Evolutionary conservation across 1,140 invertebrate genomes (phyloP).

Genomic region (Berghia stephanieae): DNA sequence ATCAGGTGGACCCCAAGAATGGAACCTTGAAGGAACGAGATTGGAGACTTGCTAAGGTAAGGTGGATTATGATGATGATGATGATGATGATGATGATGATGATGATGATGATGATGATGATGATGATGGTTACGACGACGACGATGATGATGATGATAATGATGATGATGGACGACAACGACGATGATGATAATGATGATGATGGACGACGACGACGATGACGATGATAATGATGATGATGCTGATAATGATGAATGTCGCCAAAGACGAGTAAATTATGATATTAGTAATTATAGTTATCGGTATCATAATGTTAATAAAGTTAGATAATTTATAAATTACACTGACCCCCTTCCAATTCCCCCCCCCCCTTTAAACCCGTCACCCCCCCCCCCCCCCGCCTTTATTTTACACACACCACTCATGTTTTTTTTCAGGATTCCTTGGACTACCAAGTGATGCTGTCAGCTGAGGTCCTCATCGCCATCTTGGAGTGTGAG

Average conservation of each 20-base stretch:
- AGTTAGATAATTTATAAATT: too few relatives aligned
- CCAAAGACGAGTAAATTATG: too few relatives aligned
- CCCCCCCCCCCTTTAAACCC: not conserved
- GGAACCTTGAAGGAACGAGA: slow-evolving; percentile 20
- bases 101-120: not conserved
- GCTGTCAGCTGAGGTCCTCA: slow-evolving; percentile 28
- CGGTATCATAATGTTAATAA: too few relatives aligned
- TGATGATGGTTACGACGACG: too few relatives aligned
- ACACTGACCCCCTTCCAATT: too few relatives aligned
- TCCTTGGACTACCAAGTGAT: slow-evolving; percentile 14
- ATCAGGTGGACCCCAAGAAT: slow-evolving; percentile 19
- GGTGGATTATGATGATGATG: too few relatives aligned
- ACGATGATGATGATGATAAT: too few relatives aligned
- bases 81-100: slow-evolving; percentile 19
- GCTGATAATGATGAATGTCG: too few relatives aligned
- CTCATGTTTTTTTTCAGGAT: slow-evolving; percentile 12
- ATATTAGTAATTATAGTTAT: too few relatives aligned
- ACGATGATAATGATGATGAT: too few relatives aligned
- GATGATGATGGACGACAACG: not conserved
- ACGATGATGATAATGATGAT: too few relatives aligned
- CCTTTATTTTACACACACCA: not conserved
- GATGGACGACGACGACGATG: too few relatives aligned
- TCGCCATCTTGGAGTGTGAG: slow-evolving; percentile 31
- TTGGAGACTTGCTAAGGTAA: slow-evolving; percentile 22
- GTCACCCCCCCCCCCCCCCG: not conserved